These are phyloP conservation scores for Isotomurus palustris DNA, from an alignment of 2,888 invertebrate species.

Conservation along the genomic window DNA sequence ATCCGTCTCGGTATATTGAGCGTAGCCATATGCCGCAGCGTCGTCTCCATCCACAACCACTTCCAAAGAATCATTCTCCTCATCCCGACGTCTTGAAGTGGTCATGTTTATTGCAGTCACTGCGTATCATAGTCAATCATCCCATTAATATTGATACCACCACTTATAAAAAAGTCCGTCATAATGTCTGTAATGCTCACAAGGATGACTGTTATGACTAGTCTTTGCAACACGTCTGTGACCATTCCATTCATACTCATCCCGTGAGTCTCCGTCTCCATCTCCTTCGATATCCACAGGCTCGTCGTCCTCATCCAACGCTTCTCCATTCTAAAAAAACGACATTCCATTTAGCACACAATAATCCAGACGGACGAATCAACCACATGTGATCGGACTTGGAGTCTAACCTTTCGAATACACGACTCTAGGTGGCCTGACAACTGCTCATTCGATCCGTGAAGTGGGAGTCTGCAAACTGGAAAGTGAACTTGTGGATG, in stretches of 20 bases:
- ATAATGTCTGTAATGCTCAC: no score
- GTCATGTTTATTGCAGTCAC: slow-evolving; percentile 51
- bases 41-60: slow-evolving; percentile 84
- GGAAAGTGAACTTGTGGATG: slow-evolving; percentile 66
- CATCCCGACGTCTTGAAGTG: slow-evolving; percentile 49
- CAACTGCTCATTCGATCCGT: slow-evolving; percentile 63
- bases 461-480: slow-evolving; percentile 67
- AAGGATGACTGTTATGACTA: slow-evolving; percentile 5
- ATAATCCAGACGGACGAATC: background rate
- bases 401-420: slow-evolving; percentile 59
- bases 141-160: no score
- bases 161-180: no score
- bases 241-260: slow-evolving; percentile 90
- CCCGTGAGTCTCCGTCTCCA: slow-evolving; percentile 67
- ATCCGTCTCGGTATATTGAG: slow-evolving; percentile 78
- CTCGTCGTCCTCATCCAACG: slow-evolving; percentile 64
- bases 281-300: slow-evolving; percentile 63
- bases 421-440: slow-evolving; percentile 69
- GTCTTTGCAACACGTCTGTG: slow-evolving; percentile 59
- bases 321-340: slow-evolving; percentile 48
- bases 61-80: slow-evolving; percentile 68
- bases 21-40: slow-evolving; percentile 72
- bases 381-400: no score
- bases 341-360: slow-evolving; percentile 1
- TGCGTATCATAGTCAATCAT: no score